A percentile compares a stretch with the other conserved stretches of the same genome.
Conservation (phyloP, 1,140 invertebrate species). For the Andrena cerasifolii region DNA sequence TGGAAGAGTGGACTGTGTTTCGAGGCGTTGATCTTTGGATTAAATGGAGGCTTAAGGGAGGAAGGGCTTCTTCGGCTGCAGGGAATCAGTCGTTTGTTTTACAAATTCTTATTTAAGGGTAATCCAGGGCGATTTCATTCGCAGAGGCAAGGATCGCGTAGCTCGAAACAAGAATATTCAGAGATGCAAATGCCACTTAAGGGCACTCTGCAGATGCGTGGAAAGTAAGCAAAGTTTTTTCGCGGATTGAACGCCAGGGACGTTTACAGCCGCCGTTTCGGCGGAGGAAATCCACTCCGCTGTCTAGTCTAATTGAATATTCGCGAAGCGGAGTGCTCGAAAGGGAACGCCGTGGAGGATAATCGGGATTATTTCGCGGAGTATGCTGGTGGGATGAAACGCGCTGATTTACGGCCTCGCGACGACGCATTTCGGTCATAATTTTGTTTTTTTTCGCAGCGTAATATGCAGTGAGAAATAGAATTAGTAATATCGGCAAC, state of each 20-base stretch:
- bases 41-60: too few species aligned
- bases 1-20: too few species aligned
- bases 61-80: too few species aligned
- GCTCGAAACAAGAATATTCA: conserved; percentile 17
- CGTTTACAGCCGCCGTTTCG: conserved; percentile 31
- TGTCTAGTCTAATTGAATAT: conserved; percentile 60
- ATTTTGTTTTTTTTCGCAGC: not conserved
- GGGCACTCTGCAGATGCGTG: conserved; percentile 16
- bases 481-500: too few species aligned
- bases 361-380: conserved; percentile 29
- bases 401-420: not conserved
- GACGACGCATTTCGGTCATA: not conserved
- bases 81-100: too few species aligned
- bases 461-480: not conserved
- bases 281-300: conserved; percentile 48
- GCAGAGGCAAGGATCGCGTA: too few species aligned
- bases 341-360: conserved; percentile 20
- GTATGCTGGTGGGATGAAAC: not conserved
- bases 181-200: conserved; percentile 42
- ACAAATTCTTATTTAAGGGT: too few species aligned
- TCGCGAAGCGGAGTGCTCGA: conserved; percentile 42
- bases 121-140: not conserved
- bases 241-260: conserved; percentile 35
- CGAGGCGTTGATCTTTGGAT: too few species aligned
- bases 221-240: conserved; percentile 22